phyloP scores from a whole-genome alignment of 1,140 invertebrate species.

The Lordiphosa collinella region DNA sequence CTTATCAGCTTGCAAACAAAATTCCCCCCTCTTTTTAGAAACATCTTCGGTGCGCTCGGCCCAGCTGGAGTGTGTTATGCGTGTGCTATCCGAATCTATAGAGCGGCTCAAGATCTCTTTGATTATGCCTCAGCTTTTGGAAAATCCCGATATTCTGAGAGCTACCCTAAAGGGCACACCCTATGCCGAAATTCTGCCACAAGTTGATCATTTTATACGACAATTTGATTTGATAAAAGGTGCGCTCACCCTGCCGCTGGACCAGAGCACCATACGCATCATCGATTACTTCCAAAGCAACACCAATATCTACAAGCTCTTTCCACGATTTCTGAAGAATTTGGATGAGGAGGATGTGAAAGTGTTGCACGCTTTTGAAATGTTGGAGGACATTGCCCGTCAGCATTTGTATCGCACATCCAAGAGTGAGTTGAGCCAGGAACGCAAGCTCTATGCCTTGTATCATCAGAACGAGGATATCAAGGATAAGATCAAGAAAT shows the following conservation, averaged over 20 bases:
- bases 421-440: conserved; percentile 42
- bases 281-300: conserved; percentile 48
- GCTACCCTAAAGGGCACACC: conserved; percentile 4
- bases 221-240: not conserved
- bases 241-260: conserved; percentile 15
- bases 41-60: no score
- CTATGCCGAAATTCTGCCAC: conserved; percentile 21
- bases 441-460: conserved; percentile 42
- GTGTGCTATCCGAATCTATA: conserved; percentile 18
- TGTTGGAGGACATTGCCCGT: conserved; percentile 29
- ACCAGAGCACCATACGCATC: conserved; percentile 28
- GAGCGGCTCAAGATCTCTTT: conserved; percentile 45
- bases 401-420: conserved; percentile 43
- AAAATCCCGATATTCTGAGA: conserved; percentile 15
- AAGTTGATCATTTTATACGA: conserved; percentile 16
- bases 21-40: no score
- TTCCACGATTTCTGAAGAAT: conserved; percentile 23
- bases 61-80: conserved; percentile 32
- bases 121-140: conserved; percentile 35
- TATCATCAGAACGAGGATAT: conserved; percentile 41
- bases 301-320: conserved; percentile 22
- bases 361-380: conserved; percentile 38
- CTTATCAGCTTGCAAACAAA: no score
- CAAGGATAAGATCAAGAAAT: conserved; percentile 13
- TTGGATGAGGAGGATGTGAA: conserved; percentile 19